phyloP scores from a whole-genome alignment of 2,797 vertebrate species.

The Bryconaethiops microstoma region DNA sequence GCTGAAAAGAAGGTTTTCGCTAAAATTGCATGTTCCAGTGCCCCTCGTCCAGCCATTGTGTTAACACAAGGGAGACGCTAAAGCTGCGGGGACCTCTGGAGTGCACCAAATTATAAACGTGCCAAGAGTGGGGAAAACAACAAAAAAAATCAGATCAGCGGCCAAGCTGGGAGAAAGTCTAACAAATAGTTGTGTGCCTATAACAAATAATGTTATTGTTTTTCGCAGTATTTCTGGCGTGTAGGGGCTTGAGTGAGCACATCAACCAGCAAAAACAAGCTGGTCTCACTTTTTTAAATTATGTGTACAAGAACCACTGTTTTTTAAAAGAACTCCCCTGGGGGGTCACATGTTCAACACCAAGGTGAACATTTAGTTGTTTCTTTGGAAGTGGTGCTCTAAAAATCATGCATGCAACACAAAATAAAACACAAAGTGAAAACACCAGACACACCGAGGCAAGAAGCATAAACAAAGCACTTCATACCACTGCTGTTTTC shows the following conservation, averaged over 20 bases:
- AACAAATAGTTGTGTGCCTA: not conserved
- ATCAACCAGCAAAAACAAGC: not conserved
- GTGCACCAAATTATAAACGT: not conserved
- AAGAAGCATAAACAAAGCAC: not conserved
- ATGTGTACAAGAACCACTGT: not conserved
- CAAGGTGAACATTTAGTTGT: conserved; percentile 22
- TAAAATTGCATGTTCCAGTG: conserved; percentile 2
- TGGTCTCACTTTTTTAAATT: not conserved
- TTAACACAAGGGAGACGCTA: not conserved
- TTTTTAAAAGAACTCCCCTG: not conserved
- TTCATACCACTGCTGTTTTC: conserved; percentile 18
- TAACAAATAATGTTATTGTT: conserved; percentile 3
- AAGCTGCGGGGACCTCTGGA: not conserved
- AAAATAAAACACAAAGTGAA: not conserved
- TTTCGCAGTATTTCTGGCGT: not conserved
- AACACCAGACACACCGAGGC: not conserved
- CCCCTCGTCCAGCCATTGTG: not conserved
- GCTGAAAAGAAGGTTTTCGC: not conserved
- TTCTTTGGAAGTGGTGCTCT: not conserved
- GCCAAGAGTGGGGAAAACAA: not conserved
- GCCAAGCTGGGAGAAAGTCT: not conserved
- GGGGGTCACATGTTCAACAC: not conserved
- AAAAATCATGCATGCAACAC: not conserved
- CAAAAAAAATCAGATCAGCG: not conserved
- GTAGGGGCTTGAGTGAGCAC: not conserved